phyloP scores from a whole-genome alignment of 2,797 vertebrate genomes.

The Hyperoplus lanceolatus region DNA sequence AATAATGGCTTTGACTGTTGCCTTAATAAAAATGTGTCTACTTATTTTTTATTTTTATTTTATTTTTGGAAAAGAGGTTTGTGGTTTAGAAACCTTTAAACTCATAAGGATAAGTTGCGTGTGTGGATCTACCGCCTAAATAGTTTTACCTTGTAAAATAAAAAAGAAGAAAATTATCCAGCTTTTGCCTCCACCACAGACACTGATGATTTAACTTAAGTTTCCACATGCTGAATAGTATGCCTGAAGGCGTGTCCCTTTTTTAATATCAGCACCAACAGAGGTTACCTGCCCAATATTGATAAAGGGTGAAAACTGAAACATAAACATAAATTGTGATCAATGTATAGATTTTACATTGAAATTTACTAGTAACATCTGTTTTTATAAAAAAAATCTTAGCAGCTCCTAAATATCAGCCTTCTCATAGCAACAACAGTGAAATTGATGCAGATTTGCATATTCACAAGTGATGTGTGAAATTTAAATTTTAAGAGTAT shows the following conservation, averaged over 20 bases:
- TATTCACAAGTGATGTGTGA: no score
- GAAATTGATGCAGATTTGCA: not conserved
- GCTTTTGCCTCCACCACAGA: not conserved
- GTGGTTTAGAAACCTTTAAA: not conserved
- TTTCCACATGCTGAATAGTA: not conserved
- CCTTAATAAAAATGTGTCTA: slow-evolving; percentile 1
- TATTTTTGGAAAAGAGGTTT: not conserved
- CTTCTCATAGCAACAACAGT: not conserved
- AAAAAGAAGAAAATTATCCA: no score
- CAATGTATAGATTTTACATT: not conserved
- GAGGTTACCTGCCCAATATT: not conserved
- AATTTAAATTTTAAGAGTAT: no score
- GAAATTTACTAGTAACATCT: not conserved
- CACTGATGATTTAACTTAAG: not conserved
- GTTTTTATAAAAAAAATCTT: no score
- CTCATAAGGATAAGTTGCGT: not conserved
- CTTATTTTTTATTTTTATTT: not conserved
- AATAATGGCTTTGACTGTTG: slow-evolving; percentile 26
- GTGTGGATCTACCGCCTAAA: not conserved
- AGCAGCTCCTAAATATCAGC: not conserved
- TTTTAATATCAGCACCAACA: not conserved
- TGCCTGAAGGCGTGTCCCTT: not conserved
- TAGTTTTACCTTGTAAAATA: no score
- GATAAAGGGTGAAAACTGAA: not conserved
- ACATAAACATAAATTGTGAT: not conserved